Evolutionary conservation across 2,888 invertebrate species (phyloP), one percentile per base, ranked within the genome.

Genomic region (Euplexia lucipara): DNA sequence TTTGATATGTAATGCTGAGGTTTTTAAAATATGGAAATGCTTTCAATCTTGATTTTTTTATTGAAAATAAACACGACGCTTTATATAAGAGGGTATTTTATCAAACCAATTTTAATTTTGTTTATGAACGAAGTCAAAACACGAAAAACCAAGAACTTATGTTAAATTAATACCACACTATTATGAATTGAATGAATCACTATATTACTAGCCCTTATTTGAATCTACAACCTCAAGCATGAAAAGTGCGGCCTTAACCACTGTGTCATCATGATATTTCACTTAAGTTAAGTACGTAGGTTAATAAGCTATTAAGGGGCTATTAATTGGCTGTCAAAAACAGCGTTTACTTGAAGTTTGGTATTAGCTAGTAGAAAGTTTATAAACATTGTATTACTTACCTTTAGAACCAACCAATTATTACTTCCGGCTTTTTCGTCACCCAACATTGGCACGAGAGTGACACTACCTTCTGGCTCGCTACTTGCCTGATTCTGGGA

Each of bases 281-380:
- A 26, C 42, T 47, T 34, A 9, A 14, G 18, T 37, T 18, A n/a
- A 41, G 35, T 48, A 41, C 20, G 14, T 39, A 22, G 3, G 8
- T 3, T 16, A 42, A 16, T 39, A 22, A 4, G 8, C 5, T 20
- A 48, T 54, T 45, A 35, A 1, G 10, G 1, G 8, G 8, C 30
- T 62, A 45, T n/a, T n/a, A 61, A 53, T 66, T 66, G 22, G 3
- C 30, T 56, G 51, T 54, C 67, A 72, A 26, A 22, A 32, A 0
- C 22, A 35, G 34, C 48, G 16, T 44, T 54, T 41, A n/a, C 9
- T 41, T 53, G 51, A 49, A 6, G 69, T 54, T 32, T 1, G 37
- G 69, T 64, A 74, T 56, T 49, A 49, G 12, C 9, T 22, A 48
- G 0, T 18, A 44, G 8, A 30, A 4, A 12, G 14, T 12, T 39